A percentile compares a stretch with the other conserved stretches of the same genome.
phyloP scores from a whole-genome alignment of 2,113 vertebrate species.

The Nothoprocta pentlandii region DNA sequence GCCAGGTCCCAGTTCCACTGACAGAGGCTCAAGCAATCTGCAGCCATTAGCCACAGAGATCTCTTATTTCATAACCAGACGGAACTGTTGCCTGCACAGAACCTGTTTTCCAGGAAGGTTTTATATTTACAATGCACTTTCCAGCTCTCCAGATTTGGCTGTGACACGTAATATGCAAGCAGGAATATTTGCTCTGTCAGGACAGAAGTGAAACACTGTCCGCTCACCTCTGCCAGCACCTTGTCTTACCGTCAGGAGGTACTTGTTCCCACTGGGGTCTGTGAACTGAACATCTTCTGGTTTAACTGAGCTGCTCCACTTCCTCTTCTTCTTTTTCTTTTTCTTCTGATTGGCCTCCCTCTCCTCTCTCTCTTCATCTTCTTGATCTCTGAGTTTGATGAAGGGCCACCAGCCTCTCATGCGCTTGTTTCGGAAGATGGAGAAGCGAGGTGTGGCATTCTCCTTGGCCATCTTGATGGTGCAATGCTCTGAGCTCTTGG shows the following conservation, averaged over 20 bases:
- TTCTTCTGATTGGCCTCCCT: constrained; percentile 71
- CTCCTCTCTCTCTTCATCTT: constrained; percentile 85
- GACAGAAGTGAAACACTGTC: not conserved
- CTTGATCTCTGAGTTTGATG: constrained; percentile 84
- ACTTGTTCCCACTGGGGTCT: constrained; percentile 83
- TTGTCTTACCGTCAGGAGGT: constrained; percentile 84
- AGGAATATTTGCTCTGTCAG: not conserved
- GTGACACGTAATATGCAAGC: not conserved
- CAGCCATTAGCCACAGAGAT: not conserved
- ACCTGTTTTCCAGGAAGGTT: not conserved
- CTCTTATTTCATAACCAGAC: not conserved
- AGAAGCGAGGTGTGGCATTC: constrained; percentile 85
- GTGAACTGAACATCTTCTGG: constrained; percentile 86
- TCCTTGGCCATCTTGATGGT: constrained; percentile 86
- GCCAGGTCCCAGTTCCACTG: not conserved
- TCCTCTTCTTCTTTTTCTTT: constrained; percentile 74
- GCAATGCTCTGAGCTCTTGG: constrained; percentile 84
- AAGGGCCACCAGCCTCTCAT: constrained; percentile 95
- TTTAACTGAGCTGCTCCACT: constrained; percentile 75
- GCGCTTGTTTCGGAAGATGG: constrained; percentile 89
- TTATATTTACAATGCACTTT: not conserved
- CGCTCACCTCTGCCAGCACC: not conserved
- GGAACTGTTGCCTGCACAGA: not conserved
- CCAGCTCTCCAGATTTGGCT: not conserved
- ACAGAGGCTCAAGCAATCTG: not conserved